phyloP scores from a whole-genome alignment of 2,888 invertebrate species.

The Tolmerus cingulatus region DNA sequence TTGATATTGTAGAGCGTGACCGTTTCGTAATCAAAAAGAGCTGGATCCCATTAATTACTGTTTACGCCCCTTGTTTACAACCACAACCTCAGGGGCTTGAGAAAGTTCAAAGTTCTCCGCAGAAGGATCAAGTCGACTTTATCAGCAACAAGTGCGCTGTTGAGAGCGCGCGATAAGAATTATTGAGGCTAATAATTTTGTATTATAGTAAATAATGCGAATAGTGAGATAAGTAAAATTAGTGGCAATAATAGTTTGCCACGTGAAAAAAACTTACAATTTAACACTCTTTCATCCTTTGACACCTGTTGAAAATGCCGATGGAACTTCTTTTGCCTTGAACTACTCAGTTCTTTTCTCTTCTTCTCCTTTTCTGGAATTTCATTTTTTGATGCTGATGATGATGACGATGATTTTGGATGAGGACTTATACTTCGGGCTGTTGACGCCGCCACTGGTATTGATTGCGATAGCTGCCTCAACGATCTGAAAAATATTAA shows the following conservation, averaged over 20 bases:
- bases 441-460: conserved; percentile 52
- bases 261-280: conserved; percentile 70
- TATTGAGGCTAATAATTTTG: not conserved
- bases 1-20: not conserved
- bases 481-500: conserved; percentile 52
- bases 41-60: not conserved
- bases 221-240: not conserved
- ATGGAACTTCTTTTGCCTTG: conserved; percentile 88
- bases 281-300: conserved; percentile 83
- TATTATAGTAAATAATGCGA: not conserved
- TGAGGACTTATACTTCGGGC: conserved; percentile 56
- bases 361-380: conserved; percentile 60
- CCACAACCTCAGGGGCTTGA: not conserved
- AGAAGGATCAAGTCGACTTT: not conserved
- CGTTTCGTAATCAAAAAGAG: not conserved
- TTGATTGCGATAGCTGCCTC: conserved; percentile 53
- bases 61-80: not conserved
- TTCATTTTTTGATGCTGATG: conserved; percentile 53
- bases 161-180: not conserved
- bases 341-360: conserved; percentile 61
- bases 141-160: not conserved
- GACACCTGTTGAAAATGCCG: conserved; percentile 86
- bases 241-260: not conserved
- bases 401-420: conserved; percentile 52
- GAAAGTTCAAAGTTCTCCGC: not conserved